These are phyloP conservation scores for Chaetodon auriga DNA, from an alignment of 2,113 vertebrate species.

Conservation along the genomic window DNA sequence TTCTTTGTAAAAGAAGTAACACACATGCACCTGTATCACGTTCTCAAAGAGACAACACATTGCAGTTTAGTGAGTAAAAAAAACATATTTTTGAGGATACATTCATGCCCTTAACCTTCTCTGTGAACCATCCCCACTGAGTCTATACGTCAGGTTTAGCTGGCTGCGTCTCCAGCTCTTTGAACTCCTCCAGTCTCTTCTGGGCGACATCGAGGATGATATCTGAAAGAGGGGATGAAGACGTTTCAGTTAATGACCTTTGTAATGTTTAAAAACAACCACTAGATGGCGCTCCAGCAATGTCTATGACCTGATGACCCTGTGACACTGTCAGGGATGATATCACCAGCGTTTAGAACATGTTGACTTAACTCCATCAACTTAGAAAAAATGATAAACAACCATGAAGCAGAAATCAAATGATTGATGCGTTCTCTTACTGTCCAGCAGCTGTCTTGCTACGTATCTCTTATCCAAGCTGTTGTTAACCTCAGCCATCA, in stretches of 20 bases:
- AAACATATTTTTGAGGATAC: background rate
- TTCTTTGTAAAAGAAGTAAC: background rate
- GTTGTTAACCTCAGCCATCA: slow-evolving; percentile 87
- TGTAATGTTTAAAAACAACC: slow-evolving; percentile 40
- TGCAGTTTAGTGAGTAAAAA: background rate
- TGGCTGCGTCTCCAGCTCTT: slow-evolving; percentile 15
- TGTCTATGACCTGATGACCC: slow-evolving; percentile 15
- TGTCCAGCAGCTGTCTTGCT: slow-evolving; percentile 88
- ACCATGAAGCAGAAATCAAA: background rate
- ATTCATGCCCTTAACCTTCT: background rate
- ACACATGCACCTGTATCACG: background rate
- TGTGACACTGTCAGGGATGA: background rate
- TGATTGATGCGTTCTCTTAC: slow-evolving; percentile 82
- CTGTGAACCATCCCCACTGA: background rate
- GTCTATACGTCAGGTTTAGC: background rate
- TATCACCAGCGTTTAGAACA: background rate
- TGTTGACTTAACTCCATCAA: background rate
- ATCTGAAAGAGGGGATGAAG: slow-evolving; percentile 80
- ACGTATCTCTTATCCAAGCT: slow-evolving; percentile 82
- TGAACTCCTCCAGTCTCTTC: slow-evolving; percentile 74
- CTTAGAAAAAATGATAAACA: background rate
- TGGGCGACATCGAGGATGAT: slow-evolving; percentile 86
- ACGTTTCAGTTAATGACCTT: background rate
- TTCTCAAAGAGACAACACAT: background rate
- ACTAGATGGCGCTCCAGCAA: slow-evolving; percentile 57